Percentiles rank a stretch among this genome's conserved stretches.
Evolutionary conservation across 2,888 invertebrate species (phyloP).

Genomic region (Apamea monoglypha): DNA sequence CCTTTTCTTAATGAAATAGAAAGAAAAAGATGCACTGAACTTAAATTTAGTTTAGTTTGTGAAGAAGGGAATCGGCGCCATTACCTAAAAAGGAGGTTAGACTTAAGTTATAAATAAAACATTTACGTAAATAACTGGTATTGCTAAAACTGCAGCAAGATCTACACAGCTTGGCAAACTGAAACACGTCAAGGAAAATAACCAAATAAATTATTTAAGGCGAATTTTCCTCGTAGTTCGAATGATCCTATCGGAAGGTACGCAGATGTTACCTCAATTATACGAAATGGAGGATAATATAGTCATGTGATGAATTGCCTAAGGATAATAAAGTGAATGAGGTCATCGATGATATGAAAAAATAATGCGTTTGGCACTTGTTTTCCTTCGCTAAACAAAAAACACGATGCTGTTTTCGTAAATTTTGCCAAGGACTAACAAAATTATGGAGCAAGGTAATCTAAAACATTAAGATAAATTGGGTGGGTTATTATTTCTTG

Average conservation of each 20-base stretch:
- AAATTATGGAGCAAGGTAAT: conserved; percentile 20
- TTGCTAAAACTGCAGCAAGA: not conserved
- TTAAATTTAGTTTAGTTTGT: no score
- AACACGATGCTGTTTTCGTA: not conserved
- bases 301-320: not conserved
- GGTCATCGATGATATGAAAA: conserved; percentile 11
- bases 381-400: not conserved
- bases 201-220: not conserved
- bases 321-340: not conserved
- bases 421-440: not conserved
- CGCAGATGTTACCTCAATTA: not conserved
- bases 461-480: not conserved
- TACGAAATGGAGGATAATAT: conserved; percentile 8
- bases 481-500: not conserved
- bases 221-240: not conserved
- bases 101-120: not conserved
- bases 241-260: not conserved
- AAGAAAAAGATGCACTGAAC: no score
- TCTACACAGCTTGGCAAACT: not conserved
- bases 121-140: not conserved
- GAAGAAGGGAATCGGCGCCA: no score
- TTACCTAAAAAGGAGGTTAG: not conserved
- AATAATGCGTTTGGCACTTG: not conserved
- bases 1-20: no score
- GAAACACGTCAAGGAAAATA: not conserved